These are phyloP conservation scores for Argopecten irradians DNA, from an alignment of 1,140 invertebrate genomes.

Conservation along the genomic window DNA sequence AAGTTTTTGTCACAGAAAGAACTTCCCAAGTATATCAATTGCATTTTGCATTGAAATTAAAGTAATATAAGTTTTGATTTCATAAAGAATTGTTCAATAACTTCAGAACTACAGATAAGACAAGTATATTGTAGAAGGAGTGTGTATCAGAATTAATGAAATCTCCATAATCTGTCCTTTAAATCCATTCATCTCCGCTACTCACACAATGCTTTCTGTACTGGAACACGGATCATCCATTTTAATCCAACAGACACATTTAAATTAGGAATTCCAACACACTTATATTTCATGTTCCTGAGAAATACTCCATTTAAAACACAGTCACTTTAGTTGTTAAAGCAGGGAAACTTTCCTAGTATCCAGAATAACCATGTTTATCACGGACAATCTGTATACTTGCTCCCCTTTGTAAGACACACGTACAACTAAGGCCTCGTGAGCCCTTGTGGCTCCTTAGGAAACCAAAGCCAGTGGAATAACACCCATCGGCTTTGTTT, in stretches of 20 bases:
- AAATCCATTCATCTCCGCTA: background rate
- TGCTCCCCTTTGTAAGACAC: background rate
- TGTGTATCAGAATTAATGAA: background rate
- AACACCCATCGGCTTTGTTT: background rate
- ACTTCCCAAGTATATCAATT: too few species aligned
- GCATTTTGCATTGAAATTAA: too few species aligned
- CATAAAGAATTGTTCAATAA: too few species aligned
- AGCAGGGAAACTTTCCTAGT: background rate
- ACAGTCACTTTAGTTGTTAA: background rate
- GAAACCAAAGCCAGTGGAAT: too few species aligned
- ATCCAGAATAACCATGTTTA: slow-evolving; percentile 17
- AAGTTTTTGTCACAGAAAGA: too few species aligned
- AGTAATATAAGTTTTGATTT: too few species aligned
- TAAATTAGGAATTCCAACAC: slow-evolving; percentile 16
- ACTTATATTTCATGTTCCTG: background rate
- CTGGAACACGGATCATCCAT: background rate
- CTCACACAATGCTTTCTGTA: background rate
- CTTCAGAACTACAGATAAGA: background rate
- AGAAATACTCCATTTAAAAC: background rate
- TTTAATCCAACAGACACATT: background rate
- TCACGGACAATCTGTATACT: background rate
- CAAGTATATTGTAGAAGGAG: background rate
- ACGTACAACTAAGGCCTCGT: background rate
- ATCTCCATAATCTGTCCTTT: background rate
- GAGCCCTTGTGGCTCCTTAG: background rate